These are phyloP conservation scores for Oscheius sp. DNA, from an alignment of 2,888 invertebrate genomes.

Conservation along the genomic window DNA sequence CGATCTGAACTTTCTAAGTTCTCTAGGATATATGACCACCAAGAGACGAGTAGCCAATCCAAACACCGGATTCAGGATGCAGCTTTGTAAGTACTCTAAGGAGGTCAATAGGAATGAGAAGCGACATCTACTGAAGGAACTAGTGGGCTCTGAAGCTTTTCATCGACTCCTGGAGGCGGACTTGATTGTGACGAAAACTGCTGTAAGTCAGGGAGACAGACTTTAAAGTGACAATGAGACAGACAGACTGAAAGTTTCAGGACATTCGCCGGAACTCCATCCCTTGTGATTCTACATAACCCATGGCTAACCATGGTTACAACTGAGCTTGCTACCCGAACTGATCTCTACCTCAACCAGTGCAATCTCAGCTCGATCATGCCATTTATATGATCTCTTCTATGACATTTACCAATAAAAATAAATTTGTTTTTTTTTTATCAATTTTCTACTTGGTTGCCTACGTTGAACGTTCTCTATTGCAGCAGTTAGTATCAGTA, in stretches of 20 bases:
- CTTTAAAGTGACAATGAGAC: too few species aligned
- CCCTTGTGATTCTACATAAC: neutral
- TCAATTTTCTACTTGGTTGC: too few species aligned
- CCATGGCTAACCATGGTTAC: too few species aligned
- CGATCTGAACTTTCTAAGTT: slow-evolving; percentile 49
- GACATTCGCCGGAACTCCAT: neutral
- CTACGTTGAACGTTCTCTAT: too few species aligned
- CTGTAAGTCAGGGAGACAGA: neutral
- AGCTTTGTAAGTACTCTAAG: slow-evolving; percentile 58
- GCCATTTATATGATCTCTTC: too few species aligned
- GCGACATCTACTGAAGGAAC: neutral
- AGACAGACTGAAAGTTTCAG: neutral
- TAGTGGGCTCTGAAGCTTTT: neutral
- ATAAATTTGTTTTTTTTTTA: too few species aligned
- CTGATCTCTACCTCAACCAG: too few species aligned
- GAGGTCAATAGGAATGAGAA: slow-evolving; percentile 42
- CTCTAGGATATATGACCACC: slow-evolving; percentile 53
- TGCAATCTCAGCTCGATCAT: too few species aligned
- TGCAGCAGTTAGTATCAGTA: too few species aligned
- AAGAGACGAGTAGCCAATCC: slow-evolving; percentile 58
- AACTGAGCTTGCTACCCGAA: too few species aligned
- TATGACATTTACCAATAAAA: too few species aligned
- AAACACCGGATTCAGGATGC: slow-evolving; percentile 69
- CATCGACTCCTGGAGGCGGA: neutral
- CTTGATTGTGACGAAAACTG: neutral